phyloP scores from a whole-genome alignment of 2,113 vertebrate species.

The Oreochromis tanganicae region DNA sequence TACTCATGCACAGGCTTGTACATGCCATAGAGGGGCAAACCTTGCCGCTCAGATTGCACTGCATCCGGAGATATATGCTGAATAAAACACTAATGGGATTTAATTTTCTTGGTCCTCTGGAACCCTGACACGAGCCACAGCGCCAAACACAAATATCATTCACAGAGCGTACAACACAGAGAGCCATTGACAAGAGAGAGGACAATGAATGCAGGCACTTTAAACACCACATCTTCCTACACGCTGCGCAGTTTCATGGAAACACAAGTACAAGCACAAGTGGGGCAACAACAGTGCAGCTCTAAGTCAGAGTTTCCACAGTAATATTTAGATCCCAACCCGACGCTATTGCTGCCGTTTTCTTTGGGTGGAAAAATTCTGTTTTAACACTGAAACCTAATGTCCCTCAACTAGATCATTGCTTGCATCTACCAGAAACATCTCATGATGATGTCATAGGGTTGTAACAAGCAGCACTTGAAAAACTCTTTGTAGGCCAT shows the following conservation, averaged over 20 bases:
- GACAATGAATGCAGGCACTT: constrained; percentile 16
- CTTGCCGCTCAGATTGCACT: constrained; percentile 12
- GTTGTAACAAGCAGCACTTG: not conserved
- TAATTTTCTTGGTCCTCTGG: constrained; percentile 43
- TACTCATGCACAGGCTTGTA: not conserved
- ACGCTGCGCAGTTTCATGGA: not conserved
- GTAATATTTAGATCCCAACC: not conserved
- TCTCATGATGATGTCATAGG: not conserved
- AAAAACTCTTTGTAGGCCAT: not conserved
- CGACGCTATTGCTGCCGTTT: not conserved
- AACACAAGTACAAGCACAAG: not conserved
- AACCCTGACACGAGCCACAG: constrained; percentile 14
- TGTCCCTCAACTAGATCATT: not conserved
- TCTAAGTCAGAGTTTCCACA: not conserved
- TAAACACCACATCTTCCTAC: constrained; percentile 21
- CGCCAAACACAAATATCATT: constrained; percentile 46
- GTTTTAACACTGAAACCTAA: not conserved
- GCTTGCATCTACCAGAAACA: not conserved
- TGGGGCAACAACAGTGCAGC: not conserved
- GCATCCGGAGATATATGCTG: constrained; percentile 5
- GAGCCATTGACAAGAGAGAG: constrained; percentile 29
- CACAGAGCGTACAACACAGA: constrained; percentile 21
- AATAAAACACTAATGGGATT: constrained; percentile 52
- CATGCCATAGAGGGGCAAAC: not conserved
- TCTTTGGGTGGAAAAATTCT: not conserved